Conservation (phyloP, 2,888 invertebrate species). For the Drosophila incognita region DNA sequence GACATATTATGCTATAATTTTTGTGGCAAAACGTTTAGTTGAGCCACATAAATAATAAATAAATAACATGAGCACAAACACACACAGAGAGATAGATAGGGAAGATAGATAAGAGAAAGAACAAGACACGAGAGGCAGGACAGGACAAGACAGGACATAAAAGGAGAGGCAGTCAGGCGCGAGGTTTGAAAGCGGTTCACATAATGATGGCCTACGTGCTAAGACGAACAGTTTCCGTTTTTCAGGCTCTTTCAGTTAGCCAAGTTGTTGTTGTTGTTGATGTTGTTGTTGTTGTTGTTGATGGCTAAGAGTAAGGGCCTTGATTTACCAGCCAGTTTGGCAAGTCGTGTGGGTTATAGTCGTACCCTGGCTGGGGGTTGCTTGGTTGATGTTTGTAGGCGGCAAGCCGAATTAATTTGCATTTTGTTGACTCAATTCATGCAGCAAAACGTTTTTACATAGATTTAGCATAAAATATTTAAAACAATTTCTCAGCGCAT, state of each 20-base stretch:
- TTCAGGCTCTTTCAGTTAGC: constrained; percentile 7
- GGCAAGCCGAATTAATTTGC: constrained; percentile 68
- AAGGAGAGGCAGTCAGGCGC: constrained; percentile 17
- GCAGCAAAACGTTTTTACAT: constrained; percentile 75
- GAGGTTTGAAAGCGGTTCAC: constrained; percentile 26
- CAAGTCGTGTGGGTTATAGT: constrained; percentile 37
- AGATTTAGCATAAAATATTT: constrained; percentile 76
- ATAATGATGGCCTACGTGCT: constrained; percentile 53
- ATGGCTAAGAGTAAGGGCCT: constrained; percentile 27
- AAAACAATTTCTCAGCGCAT: constrained; percentile 55
- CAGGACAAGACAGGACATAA: neutral
- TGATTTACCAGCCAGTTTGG: constrained; percentile 71
- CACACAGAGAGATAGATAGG: constrained; percentile 6
- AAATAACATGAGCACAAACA: constrained; percentile 46
- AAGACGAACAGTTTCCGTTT: constrained; percentile 33
- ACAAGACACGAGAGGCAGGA: neutral
- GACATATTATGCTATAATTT: constrained; percentile 78
- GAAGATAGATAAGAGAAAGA: neutral
- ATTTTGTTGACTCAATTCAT: constrained; percentile 74
- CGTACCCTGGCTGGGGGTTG: constrained; percentile 19
- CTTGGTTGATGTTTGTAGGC: neutral
- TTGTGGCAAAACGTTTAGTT: constrained; percentile 79
- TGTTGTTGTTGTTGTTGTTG: constrained; percentile 26
- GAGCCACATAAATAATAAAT: constrained; percentile 80
- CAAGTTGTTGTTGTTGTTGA: constrained; percentile 23